Percentiles rank a stretch among this genome's conserved stretches.
These are phyloP conservation scores for Acestrorhynchus altus DNA, from an alignment of 2,797 vertebrate species.

Conservation along the genomic window DNA sequence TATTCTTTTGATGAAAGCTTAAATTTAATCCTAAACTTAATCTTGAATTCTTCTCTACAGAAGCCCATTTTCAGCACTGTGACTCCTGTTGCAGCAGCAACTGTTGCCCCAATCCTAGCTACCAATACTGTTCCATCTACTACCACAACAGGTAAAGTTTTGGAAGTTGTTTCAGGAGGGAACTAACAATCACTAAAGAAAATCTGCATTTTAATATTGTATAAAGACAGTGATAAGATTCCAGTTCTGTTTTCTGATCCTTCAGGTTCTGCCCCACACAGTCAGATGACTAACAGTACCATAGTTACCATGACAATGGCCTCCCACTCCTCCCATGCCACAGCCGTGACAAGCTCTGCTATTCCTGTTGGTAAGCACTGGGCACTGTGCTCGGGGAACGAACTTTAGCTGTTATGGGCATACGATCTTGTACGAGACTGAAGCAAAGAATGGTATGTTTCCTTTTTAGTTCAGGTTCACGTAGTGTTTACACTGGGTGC, in stretches of 20 bases:
- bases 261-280: slow-evolving; percentile 89
- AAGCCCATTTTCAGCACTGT: slow-evolving; percentile 96
- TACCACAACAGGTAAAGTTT: slow-evolving; percentile 85
- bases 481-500: too few species aligned
- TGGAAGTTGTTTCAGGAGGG: background rate
- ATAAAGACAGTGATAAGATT: background rate
- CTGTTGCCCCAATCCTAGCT: slow-evolving; percentile 95
- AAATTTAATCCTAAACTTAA: background rate
- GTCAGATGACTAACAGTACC: slow-evolving; percentile 90
- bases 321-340: slow-evolving; percentile 95
- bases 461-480: too few species aligned
- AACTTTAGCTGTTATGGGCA: background rate
- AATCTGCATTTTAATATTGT: background rate
- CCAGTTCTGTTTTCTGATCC: background rate
- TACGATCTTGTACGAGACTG: too few species aligned
- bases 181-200: background rate
- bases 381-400: too few species aligned
- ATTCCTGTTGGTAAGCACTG: slow-evolving; percentile 93
- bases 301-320: slow-evolving; percentile 98
- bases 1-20: background rate
- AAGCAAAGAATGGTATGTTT: too few species aligned
- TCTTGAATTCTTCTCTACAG: slow-evolving; percentile 68
- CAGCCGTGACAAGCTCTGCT: slow-evolving; percentile 93
- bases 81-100: slow-evolving; percentile 95
- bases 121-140: slow-evolving; percentile 93